Conservation (phyloP, 2,888 invertebrate genomes). For the Drosophila antonietae region DNA sequence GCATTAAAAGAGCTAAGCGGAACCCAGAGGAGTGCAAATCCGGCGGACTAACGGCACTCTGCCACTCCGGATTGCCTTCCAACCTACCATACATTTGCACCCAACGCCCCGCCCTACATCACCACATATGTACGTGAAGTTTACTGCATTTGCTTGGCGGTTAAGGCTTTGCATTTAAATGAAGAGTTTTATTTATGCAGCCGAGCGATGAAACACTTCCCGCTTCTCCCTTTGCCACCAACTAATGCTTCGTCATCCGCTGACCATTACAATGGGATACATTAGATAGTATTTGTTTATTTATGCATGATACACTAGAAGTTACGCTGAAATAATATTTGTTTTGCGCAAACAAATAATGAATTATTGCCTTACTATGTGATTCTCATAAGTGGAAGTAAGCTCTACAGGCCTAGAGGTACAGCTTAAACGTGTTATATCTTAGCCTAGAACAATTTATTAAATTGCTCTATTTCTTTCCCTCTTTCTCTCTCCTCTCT, state of each 20-base stretch:
- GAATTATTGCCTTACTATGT: background rate
- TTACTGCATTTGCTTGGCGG: constrained; percentile 55
- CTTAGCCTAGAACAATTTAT: no score
- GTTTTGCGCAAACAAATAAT: background rate
- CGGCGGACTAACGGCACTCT: constrained; percentile 7
- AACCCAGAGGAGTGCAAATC: constrained; percentile 2
- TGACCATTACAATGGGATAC: background rate
- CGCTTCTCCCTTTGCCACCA: background rate
- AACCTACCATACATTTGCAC: background rate
- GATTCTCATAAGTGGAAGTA: constrained; percentile 1
- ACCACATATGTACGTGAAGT: constrained; percentile 52
- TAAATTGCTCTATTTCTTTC: background rate
- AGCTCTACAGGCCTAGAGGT: no score
- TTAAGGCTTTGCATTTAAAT: constrained; percentile 68
- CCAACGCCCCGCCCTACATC: background rate
- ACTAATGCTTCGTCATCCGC: background rate
- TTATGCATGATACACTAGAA: no score
- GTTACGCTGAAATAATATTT: no score
- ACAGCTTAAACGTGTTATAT: no score
- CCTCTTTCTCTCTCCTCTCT: background rate
- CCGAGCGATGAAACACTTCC: constrained; percentile 18
- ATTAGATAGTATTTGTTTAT: background rate
- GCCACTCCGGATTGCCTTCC: background rate
- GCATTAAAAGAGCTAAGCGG: constrained; percentile 26
- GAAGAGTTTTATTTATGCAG: constrained; percentile 67